phyloP scores from a whole-genome alignment of 2,888 invertebrate species.

The Phymatocera aterrima region DNA sequence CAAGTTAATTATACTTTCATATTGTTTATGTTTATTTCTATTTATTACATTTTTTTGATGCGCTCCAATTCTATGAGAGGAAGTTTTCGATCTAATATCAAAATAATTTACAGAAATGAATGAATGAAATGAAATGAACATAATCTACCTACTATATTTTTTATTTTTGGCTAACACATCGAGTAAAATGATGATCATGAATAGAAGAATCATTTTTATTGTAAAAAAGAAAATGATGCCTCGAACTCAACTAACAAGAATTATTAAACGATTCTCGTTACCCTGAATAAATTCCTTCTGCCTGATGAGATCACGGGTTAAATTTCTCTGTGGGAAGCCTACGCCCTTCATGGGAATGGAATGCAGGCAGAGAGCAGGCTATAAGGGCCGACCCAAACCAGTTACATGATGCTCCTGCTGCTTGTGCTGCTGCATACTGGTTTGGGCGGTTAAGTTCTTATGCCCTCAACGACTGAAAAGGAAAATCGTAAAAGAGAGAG shows the following conservation, averaged over 20 bases:
- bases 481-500: background rate
- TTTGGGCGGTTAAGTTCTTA: slow-evolving; percentile 29
- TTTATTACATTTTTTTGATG: too few relatives aligned
- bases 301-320: slow-evolving; percentile 41
- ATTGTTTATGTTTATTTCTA: too few relatives aligned
- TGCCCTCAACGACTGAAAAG: background rate
- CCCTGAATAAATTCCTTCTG: slow-evolving; percentile 32
- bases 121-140: too few relatives aligned
- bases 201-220: too few relatives aligned
- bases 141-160: too few relatives aligned
- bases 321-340: slow-evolving; percentile 39
- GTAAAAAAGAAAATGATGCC: background rate
- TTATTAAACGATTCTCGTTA: background rate
- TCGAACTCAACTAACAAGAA: background rate
- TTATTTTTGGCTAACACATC: too few relatives aligned
- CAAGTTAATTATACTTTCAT: background rate
- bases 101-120: too few relatives aligned
- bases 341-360: slow-evolving; percentile 54
- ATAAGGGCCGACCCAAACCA: slow-evolving; percentile 59
- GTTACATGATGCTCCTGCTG: background rate
- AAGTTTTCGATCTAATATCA: too few relatives aligned
- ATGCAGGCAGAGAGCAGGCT: slow-evolving; percentile 66
- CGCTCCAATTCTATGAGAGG: too few relatives aligned
- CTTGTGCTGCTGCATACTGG: slow-evolving; percentile 28
- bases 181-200: too few relatives aligned